Base-by-base conservation (phyloP, 1,140 invertebrate species). In the Saccostrea echinata region DNA sequence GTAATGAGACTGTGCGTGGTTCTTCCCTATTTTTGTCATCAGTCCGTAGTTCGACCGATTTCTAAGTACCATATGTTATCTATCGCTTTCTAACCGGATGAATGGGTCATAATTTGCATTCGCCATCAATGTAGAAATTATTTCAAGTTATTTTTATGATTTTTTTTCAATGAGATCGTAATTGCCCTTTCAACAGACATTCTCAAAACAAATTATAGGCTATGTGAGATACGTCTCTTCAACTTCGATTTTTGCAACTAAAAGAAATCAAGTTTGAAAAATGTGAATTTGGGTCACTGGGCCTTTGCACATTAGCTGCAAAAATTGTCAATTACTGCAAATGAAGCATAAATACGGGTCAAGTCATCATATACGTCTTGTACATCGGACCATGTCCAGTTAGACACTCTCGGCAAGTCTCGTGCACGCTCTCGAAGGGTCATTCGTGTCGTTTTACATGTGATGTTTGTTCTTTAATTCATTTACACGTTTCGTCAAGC, bases 241-340 rank as follows among this genome's bases (percentile, higher is more conserved):
- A n/a, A n/a, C 21, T 24, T 4, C 24, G 21, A 64, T n/a, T 8
- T 24, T 24, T 64, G 21, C 18, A 64, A 43, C 43, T 43, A 4
- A 43, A 43, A 43, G 43, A 64, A 24, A 21, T 24, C 57, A 1
- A 64, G 57, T 64, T n/a, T 64, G 21, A 6, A 21, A 6, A 64
- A 64, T 21, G 21, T 24, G 2, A 64, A 64, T 24, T 24, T 64
- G 57, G 57, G 57, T 64, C 57, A 64, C 57, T 64, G 4, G 57
- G 21, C 57, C 57, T 64, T 64, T 64, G 18, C 21, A 64, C 21
- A 6, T n/a, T 6, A 64, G 8, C 57, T 64, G 57, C 18, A 64
- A 24, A 64, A 64, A 64, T 64, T 64, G 57, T 64, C 57, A 64
- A 64, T 64, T 64, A 64, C 57, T 64, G 16, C 24, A 64, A 64